Base-by-base conservation (phyloP, 2,797 vertebrate genomes). In the Macrochelys suwanniensis region DNA sequence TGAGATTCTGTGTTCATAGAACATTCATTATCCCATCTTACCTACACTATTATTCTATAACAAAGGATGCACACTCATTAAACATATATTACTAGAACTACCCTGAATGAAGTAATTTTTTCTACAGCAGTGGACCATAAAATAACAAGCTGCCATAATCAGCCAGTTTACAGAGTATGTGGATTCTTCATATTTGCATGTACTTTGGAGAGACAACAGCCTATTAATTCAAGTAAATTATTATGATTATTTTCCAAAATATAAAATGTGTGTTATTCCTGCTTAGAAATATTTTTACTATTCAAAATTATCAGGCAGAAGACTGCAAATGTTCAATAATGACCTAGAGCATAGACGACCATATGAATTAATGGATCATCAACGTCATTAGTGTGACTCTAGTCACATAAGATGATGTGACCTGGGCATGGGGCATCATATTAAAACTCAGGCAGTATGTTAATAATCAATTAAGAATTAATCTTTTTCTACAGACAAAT, bases 31-130 rank as follows among this genome's bases (percentile, higher is more conserved):
- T 53, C 59, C 65, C 85, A 59, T 50, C 45, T 93, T 56, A 90
- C 16, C 31, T 78, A 49, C n/a, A 85, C 31, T 83, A 78, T 25
- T 59, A 26, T 53, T 93, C 23, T 71, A 4, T n/a, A 91, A 37
- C 49, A 89, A 96, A 80, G 88, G 87, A 88, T 42, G 84, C 15
- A 89, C 88, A 87, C 91, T 89, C 83, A 95, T 87, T 93, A 95
- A 95, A 91, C 42, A 89, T 85, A 86, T 23, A 87, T 82, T 68
- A 84, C 76, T 81, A 82, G 8, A 26, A 53, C 42, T 42, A 65
- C 82, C 37, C 47, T 80, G 51, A 89, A 84, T 1, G 8, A 91
- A 94, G 33, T 7, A 89, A 54, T 25, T 82, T 19, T 92, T 85
- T 87, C 92, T 53, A 26, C 53, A 76, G 50, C 74, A 61, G 28